Evolutionary conservation across 2,888 invertebrate species (phyloP).

Genomic region (Girardia tigrina): DNA sequence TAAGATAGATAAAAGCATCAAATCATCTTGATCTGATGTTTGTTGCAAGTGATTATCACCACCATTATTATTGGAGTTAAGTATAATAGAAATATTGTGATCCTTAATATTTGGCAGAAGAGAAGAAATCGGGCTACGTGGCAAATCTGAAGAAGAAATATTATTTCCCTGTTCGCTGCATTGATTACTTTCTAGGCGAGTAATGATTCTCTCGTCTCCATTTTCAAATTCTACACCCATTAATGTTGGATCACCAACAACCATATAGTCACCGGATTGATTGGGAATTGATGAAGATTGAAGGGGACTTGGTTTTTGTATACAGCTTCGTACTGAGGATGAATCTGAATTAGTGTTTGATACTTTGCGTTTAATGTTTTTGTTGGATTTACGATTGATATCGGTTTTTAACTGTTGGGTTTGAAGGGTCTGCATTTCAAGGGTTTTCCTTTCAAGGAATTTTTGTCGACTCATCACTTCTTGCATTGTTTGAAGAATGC

Average conservation of each 20-base stretch:
- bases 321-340: background rate
- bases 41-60: too few relatives aligned
- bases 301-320: background rate
- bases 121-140: too few relatives aligned
- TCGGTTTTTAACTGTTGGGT: constrained; percentile 53
- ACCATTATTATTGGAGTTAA: too few relatives aligned
- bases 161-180: constrained; percentile 25
- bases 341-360: background rate
- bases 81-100: too few relatives aligned
- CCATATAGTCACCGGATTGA: constrained; percentile 86
- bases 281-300: background rate
- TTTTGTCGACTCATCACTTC: constrained; percentile 68
- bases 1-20: too few relatives aligned
- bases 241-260: constrained; percentile 93
- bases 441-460: constrained; percentile 88
- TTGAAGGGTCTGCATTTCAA: constrained; percentile 87
- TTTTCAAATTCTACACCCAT: constrained; percentile 99
- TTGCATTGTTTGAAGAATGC: constrained; percentile 98
- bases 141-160: too few relatives aligned
- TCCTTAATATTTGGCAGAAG: too few relatives aligned
- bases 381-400: constrained; percentile 72
- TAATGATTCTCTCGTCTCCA: constrained; percentile 92
- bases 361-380: constrained; percentile 78
- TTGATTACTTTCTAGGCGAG: constrained; percentile 70
- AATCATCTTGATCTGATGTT: too few relatives aligned